Evolutionary conservation across 2,113 vertebrate species (phyloP).

Genomic region (Colaptes auratus): DNA sequence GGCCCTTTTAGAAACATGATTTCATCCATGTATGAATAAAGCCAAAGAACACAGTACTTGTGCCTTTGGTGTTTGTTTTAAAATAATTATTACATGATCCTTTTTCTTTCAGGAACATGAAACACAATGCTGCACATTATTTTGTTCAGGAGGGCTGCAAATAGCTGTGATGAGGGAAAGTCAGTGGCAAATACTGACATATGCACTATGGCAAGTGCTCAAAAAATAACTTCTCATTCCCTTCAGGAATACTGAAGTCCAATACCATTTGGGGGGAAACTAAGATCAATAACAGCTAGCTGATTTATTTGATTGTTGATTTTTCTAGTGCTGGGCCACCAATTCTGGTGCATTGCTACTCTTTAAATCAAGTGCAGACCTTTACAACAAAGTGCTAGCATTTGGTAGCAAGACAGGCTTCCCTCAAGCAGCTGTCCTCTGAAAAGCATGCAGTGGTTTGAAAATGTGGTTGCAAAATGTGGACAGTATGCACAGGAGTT

Average conservation of each 20-base stretch:
- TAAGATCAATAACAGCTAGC: constrained; percentile 35
- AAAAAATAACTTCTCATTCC: constrained; percentile 37
- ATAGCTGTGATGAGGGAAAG: constrained; percentile 27
- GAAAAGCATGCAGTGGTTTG: constrained; percentile 31
- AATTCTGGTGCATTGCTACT: constrained; percentile 30
- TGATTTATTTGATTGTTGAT: constrained; percentile 52
- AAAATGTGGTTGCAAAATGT: constrained; percentile 63
- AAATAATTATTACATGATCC: constrained; percentile 81
- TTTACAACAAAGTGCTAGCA: constrained; percentile 29
- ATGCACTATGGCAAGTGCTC: constrained; percentile 18
- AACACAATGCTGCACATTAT: constrained; percentile 73
- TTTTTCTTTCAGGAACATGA: constrained; percentile 78
- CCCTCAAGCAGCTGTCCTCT: constrained; percentile 34
- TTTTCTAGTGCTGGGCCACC: constrained; percentile 16
- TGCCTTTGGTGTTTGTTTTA: constrained; percentile 82
- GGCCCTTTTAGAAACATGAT: constrained; percentile 73
- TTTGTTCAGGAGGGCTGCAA: constrained; percentile 59
- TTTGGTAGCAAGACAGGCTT: constrained; percentile 54
- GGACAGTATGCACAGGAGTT: constrained; percentile 45
- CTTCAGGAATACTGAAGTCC: constrained; percentile 38
- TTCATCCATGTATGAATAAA: constrained; percentile 69
- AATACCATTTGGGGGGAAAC: not conserved
- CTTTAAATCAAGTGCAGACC: constrained; percentile 31
- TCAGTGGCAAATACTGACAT: constrained; percentile 53
- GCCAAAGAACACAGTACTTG: constrained; percentile 82